Conservation (phyloP, 2,888 invertebrate genomes). For the Lordiphosa fenestrarum region DNA sequence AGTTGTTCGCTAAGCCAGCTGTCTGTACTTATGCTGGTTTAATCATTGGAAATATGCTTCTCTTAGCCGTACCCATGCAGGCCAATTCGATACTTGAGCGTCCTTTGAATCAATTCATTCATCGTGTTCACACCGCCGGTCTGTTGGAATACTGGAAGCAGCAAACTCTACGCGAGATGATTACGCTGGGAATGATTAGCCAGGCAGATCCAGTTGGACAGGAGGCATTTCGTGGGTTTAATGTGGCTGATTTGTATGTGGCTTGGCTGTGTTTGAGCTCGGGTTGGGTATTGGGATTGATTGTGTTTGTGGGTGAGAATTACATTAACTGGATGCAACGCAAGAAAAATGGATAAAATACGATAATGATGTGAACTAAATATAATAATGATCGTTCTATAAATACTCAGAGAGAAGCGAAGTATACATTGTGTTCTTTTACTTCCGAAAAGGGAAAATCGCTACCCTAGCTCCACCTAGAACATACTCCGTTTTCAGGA, state of each 20-base stretch:
- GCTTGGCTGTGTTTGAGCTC: slow-evolving; percentile 36
- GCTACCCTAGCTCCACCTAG: no score
- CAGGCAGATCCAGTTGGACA: slow-evolving; percentile 36
- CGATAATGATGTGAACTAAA: no score
- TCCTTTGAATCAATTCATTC: slow-evolving; percentile 41
- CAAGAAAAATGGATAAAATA: no score
- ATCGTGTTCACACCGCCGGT: slow-evolving; percentile 29
- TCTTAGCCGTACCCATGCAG: slow-evolving; percentile 36
- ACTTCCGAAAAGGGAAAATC: no score
- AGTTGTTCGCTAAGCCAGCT: slow-evolving; percentile 36
- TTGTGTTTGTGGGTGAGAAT: slow-evolving; percentile 35
- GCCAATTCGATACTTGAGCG: slow-evolving; percentile 51
- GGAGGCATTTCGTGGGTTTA: slow-evolving; percentile 42
- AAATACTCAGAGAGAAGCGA: no score
- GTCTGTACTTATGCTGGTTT: slow-evolving; percentile 28
- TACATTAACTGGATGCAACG: no score
- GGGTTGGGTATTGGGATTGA: slow-evolving; percentile 7
- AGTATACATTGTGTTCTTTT: no score
- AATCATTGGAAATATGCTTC: slow-evolving; percentile 21
- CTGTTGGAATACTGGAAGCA: slow-evolving; percentile 37
- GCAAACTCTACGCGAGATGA: slow-evolving; percentile 31
- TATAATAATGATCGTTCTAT: no score
- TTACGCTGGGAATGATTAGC: slow-evolving; percentile 31
- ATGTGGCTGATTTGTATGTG: slow-evolving; percentile 41
- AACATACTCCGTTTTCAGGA: no score